phyloP scores from a whole-genome alignment of 2,113 vertebrate genomes.

The Heterocephalus glaber region DNA sequence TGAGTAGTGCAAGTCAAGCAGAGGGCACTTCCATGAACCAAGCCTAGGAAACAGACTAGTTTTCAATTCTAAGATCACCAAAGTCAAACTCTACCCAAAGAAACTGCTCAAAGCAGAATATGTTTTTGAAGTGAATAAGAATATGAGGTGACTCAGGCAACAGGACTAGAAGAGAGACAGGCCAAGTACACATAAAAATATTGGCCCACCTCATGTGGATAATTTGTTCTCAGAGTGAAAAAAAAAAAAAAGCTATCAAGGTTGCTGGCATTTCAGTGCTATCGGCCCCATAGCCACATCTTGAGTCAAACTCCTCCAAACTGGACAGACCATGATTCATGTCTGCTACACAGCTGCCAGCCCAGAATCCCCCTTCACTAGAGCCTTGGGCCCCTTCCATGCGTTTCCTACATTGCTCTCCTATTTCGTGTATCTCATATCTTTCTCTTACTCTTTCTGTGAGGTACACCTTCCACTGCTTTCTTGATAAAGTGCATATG shows the following conservation, averaged over 20 bases:
- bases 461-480: not conserved
- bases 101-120: not conserved
- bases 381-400: not conserved
- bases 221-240: not conserved
- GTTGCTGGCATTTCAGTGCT: not conserved
- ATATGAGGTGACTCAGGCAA: not conserved
- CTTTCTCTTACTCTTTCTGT: not conserved
- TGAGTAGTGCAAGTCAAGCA: not conserved
- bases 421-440: not conserved
- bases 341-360: not conserved
- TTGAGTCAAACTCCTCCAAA: not conserved
- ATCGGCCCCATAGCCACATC: not conserved
- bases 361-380: not conserved
- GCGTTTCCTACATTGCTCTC: not conserved
- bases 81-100: not conserved
- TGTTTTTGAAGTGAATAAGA: not conserved
- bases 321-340: not conserved
- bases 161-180: not conserved
- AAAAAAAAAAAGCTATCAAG: not conserved
- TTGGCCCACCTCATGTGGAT: not conserved
- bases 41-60: not conserved
- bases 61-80: not conserved
- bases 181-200: not conserved
- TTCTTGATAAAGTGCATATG: not conserved
- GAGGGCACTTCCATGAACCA: not conserved